These are phyloP conservation scores for Lerista edwardsae DNA, from an alignment of 2,797 vertebrate genomes.

Conservation along the genomic window DNA sequence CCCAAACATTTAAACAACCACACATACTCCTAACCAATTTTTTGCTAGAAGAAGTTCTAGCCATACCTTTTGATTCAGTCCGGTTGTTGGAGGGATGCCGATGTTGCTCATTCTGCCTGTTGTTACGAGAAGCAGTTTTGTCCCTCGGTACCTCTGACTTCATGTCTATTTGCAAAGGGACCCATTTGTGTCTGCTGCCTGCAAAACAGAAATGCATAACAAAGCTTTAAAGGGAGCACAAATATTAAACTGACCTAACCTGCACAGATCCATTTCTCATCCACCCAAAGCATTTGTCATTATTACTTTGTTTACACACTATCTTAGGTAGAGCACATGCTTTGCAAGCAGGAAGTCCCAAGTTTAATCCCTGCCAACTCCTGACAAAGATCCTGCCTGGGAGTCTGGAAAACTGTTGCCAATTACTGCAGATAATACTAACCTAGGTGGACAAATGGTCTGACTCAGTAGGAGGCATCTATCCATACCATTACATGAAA, in stretches of 20 bases:
- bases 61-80: conserved; percentile 90
- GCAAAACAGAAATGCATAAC: conserved; percentile 62
- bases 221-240: conserved; percentile 33
- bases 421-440: too few species aligned
- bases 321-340: too few species aligned
- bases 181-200: conserved; percentile 98
- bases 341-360: too few species aligned
- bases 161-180: conserved; percentile 97
- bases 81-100: conserved; percentile 86
- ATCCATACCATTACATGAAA: too few species aligned
- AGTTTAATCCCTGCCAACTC: too few species aligned
- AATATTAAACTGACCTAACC: accelerated
- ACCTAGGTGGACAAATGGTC: too few species aligned
- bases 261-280: background rate
- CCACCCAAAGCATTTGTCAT: background rate
- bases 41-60: background rate
- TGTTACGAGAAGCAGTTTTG: conserved; percentile 91
- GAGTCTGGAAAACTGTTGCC: too few species aligned
- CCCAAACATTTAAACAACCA: background rate
- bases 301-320: too few species aligned
- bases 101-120: conserved; percentile 90
- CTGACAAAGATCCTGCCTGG: too few species aligned
- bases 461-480: too few species aligned
- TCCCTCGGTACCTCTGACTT: conserved; percentile 94
- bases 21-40: background rate